phyloP scores from a whole-genome alignment of 2,113 vertebrate genomes.

The Bubo blakistoni region DNA sequence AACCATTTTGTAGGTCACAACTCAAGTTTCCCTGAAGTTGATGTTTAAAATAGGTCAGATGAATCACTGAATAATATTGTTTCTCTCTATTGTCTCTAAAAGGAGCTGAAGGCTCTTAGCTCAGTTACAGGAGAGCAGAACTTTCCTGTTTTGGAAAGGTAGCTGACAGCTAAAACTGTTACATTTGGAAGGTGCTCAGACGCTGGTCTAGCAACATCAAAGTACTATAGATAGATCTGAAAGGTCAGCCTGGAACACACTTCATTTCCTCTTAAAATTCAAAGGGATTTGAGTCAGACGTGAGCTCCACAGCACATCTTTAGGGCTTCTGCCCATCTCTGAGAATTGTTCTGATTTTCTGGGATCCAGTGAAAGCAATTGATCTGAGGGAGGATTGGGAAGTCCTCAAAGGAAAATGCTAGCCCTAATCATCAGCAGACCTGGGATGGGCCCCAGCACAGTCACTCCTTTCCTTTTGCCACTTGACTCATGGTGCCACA shows the following conservation, averaged over 20 bases:
- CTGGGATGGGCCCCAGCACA: background rate
- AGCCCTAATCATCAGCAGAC: background rate
- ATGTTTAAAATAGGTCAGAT: slow-evolving; percentile 47
- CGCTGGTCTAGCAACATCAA: background rate
- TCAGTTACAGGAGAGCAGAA: background rate
- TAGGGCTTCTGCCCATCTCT: background rate
- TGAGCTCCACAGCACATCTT: background rate
- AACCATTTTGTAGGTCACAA: background rate
- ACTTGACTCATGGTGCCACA: background rate
- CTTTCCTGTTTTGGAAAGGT: slow-evolving; percentile 52
- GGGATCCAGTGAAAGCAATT: background rate
- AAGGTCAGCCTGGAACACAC: background rate
- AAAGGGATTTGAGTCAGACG: background rate
- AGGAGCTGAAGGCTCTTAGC: slow-evolving; percentile 20
- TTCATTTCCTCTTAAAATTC: background rate
- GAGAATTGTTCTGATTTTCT: background rate
- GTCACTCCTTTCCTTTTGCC: background rate
- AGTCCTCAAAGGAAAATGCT: background rate
- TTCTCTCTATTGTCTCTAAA: slow-evolving; percentile 33
- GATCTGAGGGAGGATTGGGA: background rate
- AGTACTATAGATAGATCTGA: background rate
- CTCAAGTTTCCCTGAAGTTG: background rate
- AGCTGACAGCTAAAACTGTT: slow-evolving; percentile 28
- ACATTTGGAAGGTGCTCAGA: slow-evolving; percentile 15
- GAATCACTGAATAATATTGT: slow-evolving; percentile 32